Evolutionary conservation across 2,113 vertebrate genomes (phyloP), one percentile per base, ranked within the genome.

Genomic region (Rhinoptilus africanus): DNA sequence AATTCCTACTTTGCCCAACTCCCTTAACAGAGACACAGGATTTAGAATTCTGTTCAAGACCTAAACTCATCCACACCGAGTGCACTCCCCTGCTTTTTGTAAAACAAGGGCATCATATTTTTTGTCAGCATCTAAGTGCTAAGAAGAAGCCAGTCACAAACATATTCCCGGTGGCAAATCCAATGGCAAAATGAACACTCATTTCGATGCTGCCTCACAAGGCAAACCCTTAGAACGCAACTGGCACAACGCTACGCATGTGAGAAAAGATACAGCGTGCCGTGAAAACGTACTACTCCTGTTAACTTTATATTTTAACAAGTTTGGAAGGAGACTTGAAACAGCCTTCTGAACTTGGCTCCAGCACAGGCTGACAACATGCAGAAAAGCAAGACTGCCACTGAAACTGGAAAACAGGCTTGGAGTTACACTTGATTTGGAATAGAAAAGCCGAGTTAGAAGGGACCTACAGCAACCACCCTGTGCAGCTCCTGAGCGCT

Each of bases 271-370:
- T 8, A 28, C 2, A 27, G 7, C 4, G 12, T 0, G 0, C 14
- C 2, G 0, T 3, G 24, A 77, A 27, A 67, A n/a, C 1, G 13
- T 0, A 22, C 4, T 11, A 8, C 30, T 16, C 45, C 22, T 5
- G 17, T 14, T 41, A 12, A 34, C 43, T 19, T 73, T 14, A 1
- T 4, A 64, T 50, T 60, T 50, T 12, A 79, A 15, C 7, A 27
- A 24, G 39, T 5, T 32, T 28, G 39, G 51, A 39, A 57, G 27
- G 26, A 63, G 81, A 81, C 26, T 9, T 35, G 34, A 67, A 78
- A 64, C 35, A 67, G 39, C 13, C 59, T 45, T 66, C 39, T 82
- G 45, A 86, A 57, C 50, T 28, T 28, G 32, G 54, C 37, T 74
- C n/a, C 4, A 64, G n/a, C 45, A 34, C 9, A n/a, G 37, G 24